phyloP scores from a whole-genome alignment of 2,888 invertebrate species.

The Ochropacha duplaris region DNA sequence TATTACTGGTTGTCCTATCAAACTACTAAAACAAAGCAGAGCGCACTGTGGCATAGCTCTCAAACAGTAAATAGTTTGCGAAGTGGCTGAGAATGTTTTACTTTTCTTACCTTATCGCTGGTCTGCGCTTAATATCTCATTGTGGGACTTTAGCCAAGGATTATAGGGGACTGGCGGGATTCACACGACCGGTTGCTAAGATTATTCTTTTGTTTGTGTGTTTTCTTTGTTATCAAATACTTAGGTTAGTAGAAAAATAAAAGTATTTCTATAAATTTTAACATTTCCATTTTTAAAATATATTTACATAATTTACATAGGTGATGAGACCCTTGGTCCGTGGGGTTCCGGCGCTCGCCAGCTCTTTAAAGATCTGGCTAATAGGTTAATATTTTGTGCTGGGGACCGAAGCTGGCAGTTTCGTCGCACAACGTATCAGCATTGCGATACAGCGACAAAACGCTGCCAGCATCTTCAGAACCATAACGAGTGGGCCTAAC shows the following conservation, averaged over 20 bases:
- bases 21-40: neutral
- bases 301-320: too few species aligned
- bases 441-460: too few species aligned
- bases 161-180: neutral
- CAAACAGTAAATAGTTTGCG: conserved; percentile 2
- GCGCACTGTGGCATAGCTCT: neutral
- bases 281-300: too few species aligned
- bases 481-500: too few species aligned
- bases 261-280: too few species aligned
- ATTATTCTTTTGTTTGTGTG: neutral
- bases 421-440: too few species aligned
- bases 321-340: too few species aligned
- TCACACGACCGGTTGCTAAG: neutral
- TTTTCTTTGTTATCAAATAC: neutral
- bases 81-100: neutral
- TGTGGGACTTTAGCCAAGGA: neutral
- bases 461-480: too few species aligned
- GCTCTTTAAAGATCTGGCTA: too few species aligned
- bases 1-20: neutral
- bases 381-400: too few species aligned
- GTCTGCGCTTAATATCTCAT: conserved; percentile 6
- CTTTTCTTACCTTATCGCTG: conserved; percentile 2
- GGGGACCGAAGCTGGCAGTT: too few species aligned
- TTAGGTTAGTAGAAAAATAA: neutral
- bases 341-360: too few species aligned